phyloP scores from a whole-genome alignment of 1,140 invertebrate species.

The Cyclargus thomasi region DNA sequence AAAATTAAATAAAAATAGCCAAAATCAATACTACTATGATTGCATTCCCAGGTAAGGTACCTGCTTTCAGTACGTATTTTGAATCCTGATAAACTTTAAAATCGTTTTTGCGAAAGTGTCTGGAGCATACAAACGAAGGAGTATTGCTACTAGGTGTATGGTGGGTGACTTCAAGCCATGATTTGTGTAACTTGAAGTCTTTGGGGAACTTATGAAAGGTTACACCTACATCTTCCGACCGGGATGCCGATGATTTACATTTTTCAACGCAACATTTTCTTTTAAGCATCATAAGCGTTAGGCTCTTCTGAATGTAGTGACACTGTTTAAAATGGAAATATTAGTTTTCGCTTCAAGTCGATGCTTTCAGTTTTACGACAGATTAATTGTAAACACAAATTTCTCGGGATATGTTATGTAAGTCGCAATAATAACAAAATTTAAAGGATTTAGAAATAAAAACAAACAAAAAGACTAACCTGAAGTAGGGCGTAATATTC shows the following conservation, averaged over 20 bases:
- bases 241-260: conserved; percentile 53
- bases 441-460: too few species aligned
- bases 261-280: conserved; percentile 59
- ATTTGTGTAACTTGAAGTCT: conserved; percentile 39
- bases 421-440: too few species aligned
- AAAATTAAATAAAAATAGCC: neutral
- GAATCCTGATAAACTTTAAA: conserved; percentile 57
- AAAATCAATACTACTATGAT: neutral
- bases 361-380: too few species aligned
- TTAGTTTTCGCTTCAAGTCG: too few species aligned
- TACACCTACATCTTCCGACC: conserved; percentile 57
- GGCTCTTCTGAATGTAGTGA: neutral
- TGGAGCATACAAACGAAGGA: conserved; percentile 51
- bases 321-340: conserved; percentile 5
- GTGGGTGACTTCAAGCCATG: conserved; percentile 43
- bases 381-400: too few species aligned
- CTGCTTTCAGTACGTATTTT: conserved; percentile 60
- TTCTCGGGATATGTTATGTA: too few species aligned
- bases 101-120: conserved; percentile 63
- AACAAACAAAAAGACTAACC: too few species aligned
- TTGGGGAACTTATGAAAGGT: conserved; percentile 65
- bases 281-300: conserved; percentile 45
- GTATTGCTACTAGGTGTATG: conserved; percentile 30
- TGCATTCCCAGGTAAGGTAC: conserved; percentile 35
- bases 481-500: too few species aligned